Evolutionary conservation across 1,140 invertebrate species (phyloP), one percentile per base, ranked within the genome.

Genomic region (Drosophila grimshawi): DNA sequence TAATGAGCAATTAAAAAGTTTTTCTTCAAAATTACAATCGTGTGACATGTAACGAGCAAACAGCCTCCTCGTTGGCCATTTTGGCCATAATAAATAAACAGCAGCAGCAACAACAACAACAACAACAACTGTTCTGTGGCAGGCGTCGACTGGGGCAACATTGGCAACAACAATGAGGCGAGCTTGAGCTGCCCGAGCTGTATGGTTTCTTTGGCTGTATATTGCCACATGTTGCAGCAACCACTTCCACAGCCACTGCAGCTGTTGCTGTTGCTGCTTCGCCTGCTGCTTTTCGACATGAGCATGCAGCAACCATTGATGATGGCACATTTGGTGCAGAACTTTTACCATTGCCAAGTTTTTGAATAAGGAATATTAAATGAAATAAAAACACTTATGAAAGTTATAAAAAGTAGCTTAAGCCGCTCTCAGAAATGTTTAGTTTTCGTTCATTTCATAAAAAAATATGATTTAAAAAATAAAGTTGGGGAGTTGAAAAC

Each of bases 1-100:
- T 83, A 88, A 88, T 88, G 85, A 80, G 77, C 85, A 88, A 89
- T 83, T 88, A 78, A 79, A 65, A 89, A 88, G 64, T 70, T 89
- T 86, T 83, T 53, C 68, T 74, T 59, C 68, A 57, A 43, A 64
- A 62, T 69, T 63, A 56, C 60, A 72, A 59, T 52, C 53, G 52
- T 56, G 51, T 39, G n/a, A 43, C 64, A 59, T 45, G 41, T 37
- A 59, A 39, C 30, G 2, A 10, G 10, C 39, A n/a, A n/a, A 33
- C 10, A 43, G 10, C 39, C 39, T 8, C 35, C 39, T 3, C 29
- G 39, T 45, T 51, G 19, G 46, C 27, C 30, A 49, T 43, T 43
- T 60, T 51, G 4, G 61, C 61, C 29, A 60, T 48, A 37, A 29
- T 10, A 27, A 29, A 55, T 8, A n/a, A 33, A 41, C 45, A 52